A percentile compares a stretch with the other conserved stretches of the same genome.
These are phyloP conservation scores for Epicampocera succincta DNA, from an alignment of 2,888 invertebrate species.

Conservation along the genomic window DNA sequence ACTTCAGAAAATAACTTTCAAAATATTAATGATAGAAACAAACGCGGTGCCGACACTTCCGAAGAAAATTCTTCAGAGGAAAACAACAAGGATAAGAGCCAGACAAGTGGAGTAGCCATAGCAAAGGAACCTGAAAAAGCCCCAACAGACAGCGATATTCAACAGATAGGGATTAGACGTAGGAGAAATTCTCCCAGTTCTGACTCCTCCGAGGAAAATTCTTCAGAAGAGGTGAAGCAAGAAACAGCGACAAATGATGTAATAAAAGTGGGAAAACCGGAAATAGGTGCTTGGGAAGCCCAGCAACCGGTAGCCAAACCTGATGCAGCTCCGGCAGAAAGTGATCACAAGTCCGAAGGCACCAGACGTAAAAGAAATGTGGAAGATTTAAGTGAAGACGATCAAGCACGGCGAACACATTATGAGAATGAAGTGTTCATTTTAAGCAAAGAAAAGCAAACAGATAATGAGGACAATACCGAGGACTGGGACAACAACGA, in stretches of 20 bases:
- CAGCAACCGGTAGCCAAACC: not conserved
- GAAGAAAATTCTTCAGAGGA: slow-evolving; percentile 57
- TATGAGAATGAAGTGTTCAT: slow-evolving; percentile 45
- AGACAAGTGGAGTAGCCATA: not conserved
- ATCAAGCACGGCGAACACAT: not conserved
- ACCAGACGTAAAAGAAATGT: slow-evolving; percentile 6
- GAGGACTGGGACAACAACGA: not conserved
- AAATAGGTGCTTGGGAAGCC: not conserved
- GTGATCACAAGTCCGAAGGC: not conserved
- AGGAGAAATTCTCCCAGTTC: not conserved
- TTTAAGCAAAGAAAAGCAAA: slow-evolving; percentile 42
- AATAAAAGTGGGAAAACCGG: not conserved
- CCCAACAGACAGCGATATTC: not conserved
- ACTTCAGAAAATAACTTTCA: not conserved
- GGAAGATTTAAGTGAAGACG: slow-evolving; percentile 12
- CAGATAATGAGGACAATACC: slow-evolving; percentile 2
- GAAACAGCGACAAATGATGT: not conserved
- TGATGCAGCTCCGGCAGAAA: too few relatives aligned
- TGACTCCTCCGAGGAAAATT: slow-evolving; percentile 22
- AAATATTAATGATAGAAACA: not conserved
- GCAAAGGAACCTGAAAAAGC: not conserved
- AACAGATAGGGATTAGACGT: not conserved
- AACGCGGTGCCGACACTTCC: slow-evolving; percentile 13
- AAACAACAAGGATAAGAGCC: not conserved
- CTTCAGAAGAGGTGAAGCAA: slow-evolving; percentile 13